Evolutionary conservation across 2,888 invertebrate species (phyloP), one percentile per base, ranked within the genome.

Genomic region (Heliconius erato): DNA sequence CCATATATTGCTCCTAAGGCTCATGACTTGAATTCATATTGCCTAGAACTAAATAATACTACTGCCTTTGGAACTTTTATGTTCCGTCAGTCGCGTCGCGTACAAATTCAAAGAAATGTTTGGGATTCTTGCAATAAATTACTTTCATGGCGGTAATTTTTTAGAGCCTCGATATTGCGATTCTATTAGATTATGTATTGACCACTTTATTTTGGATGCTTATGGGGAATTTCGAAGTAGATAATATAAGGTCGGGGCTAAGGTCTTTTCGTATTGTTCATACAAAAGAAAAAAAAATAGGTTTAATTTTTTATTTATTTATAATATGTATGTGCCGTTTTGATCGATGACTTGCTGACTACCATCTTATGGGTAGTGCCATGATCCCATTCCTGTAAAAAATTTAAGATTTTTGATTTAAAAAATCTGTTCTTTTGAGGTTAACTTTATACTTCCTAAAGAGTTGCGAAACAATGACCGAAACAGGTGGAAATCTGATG

Each of bases 91-190:
- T 91, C 93, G 93, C 92, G 92, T 92, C 86, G 85, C 85, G 85
- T 90, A 91, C 91, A 91, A 90, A 91, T 88, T 88, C 85, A 85
- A 85, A 86, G 85, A 87, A 89, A 89, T 89, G 89, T 91, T 92
- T 89, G 88, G 26, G 44, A 44, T 49, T 72, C 26, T 89, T 88
- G 86, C 84, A 88, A 89, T 90, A 89, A 90, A 86, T 82, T 72
- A 68, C 67, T 68, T 76, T 65, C 79, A 49, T 76, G 74, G 80
- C 32, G 69, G 74, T 65, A 44, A 78, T 74, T 76, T 82, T 80
- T 76, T 79, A 82, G 67, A 79, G 40, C n/a, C 1, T 16, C 65
- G 28, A 74, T 78, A 54, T 82, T 67, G n/a, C 74, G n/a, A 67
- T 74, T 16, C 28, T 59, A 74, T 49, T 54, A 32, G n/a, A 0